Base-by-base conservation (phyloP, 1,140 invertebrate genomes). In the Vanessa tameamea region DNA sequence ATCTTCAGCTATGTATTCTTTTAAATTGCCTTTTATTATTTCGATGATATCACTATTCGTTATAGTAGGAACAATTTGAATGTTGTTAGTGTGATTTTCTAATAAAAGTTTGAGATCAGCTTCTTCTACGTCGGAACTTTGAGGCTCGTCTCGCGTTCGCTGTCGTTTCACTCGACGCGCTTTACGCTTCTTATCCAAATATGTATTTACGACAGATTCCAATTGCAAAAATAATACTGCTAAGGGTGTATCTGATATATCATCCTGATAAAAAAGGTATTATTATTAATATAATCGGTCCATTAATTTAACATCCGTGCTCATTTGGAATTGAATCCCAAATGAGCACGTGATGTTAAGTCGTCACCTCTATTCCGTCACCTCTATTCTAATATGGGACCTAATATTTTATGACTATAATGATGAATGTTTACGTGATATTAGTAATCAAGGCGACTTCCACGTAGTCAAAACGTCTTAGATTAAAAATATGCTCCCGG, bases 181-280 rank as follows among this genome's bases (percentile, higher is more conserved):
- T 77, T 90, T 92, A 11, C 87, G 83, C 63, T 86, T 84, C 31
- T 84, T 87, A 69, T 93, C 88, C 61, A 93, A 76, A 75, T 89
- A 90, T 11, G 82, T 74, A 15, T 88, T 89, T 1, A 87, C 83
- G 7, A 93, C 92, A 8, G 88, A 86, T 65, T 93, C 92, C 16
- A 93, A 75, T 82, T 93, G 93, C 43, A 93, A 74, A 66, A 93
- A 90, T 23, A 92, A 76, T 7, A 93, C 92, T 16, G 91, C 84
- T n/a, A 93, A 68, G 0, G 93, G 92, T 37, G 90, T 91, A 48
- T 93, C 91, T 6, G 83, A 80, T 72, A 93, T 82, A 69, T 93
- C 92, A 73, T 93, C 91, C 92, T 93, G 78, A 72, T 5, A 20
- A 88, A 87, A 47, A 73, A 75, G 68, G 76, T 65, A 43, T 67